Evolutionary conservation across 2,113 vertebrate genomes (phyloP).

Genomic region (Apus apus): DNA sequence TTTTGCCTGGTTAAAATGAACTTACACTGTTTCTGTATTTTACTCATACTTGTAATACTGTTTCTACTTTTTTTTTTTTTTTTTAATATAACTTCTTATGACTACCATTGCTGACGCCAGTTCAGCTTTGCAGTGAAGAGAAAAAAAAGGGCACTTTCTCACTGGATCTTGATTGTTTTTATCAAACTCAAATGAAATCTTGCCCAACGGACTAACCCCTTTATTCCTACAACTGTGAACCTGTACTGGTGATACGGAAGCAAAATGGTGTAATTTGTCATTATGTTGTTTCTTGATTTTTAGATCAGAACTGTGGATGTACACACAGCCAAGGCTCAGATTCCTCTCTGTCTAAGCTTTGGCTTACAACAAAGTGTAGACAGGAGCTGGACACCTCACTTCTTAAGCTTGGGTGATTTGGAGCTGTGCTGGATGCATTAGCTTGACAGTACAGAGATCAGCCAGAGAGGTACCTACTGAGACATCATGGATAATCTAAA

Average conservation of each 20-base stretch:
- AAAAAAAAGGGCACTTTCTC: not conserved
- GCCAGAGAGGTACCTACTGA: not conserved
- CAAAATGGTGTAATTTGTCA: not conserved
- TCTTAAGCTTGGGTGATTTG: not conserved
- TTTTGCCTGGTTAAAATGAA: not conserved
- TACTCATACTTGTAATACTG: not conserved
- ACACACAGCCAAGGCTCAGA: not conserved
- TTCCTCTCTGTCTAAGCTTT: not conserved
- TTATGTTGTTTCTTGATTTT: not conserved
- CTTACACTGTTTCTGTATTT: not conserved
- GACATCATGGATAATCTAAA: not conserved
- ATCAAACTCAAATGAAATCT: not conserved
- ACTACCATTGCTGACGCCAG: not conserved
- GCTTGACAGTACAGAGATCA: not conserved
- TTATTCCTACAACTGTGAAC: not conserved
- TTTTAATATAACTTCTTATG: not conserved
- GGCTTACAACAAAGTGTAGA: not conserved
- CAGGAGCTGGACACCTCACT: not conserved
- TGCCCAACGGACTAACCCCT: not conserved
- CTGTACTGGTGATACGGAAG: not conserved
- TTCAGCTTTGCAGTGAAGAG: not conserved
- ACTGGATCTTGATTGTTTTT: not conserved
- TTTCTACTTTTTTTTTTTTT: not conserved
- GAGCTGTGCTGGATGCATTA: not conserved
- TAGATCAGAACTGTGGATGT: not conserved